Percentiles rank a stretch among this genome's conserved stretches.
Evolutionary conservation across 2,113 vertebrate genomes (phyloP).

Genomic region (Quiscalus mexicanus): DNA sequence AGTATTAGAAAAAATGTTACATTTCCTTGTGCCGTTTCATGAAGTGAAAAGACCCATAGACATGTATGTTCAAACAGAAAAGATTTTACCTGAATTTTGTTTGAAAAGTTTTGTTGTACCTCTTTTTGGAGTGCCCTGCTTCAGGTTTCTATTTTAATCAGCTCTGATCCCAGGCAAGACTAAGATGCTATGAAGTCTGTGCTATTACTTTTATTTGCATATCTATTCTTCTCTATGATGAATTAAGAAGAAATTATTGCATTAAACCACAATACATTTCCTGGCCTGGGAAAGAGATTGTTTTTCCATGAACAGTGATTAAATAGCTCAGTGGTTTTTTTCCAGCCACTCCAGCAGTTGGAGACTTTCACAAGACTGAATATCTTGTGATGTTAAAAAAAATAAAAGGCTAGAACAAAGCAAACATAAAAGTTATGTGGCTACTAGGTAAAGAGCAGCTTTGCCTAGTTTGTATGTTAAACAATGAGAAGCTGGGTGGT

Average conservation of each 20-base stretch:
- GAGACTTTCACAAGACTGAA: background rate
- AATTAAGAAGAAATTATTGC: background rate
- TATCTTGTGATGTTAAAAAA: background rate
- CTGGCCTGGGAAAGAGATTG: background rate
- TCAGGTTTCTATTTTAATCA: background rate
- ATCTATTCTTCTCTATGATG: background rate
- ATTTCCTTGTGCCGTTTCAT: background rate
- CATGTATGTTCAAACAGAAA: background rate
- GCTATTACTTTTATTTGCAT: background rate
- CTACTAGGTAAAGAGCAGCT: background rate
- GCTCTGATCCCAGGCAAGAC: background rate
- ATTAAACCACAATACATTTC: background rate
- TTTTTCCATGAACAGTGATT: background rate
- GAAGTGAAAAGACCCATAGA: background rate
- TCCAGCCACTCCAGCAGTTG: background rate
- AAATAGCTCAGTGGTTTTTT: background rate
- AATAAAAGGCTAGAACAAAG: background rate
- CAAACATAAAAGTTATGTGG: background rate
- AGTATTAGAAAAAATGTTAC: background rate
- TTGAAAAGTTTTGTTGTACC: background rate
- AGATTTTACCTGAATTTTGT: background rate
- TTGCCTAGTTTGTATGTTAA: background rate
- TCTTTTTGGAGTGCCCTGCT: background rate
- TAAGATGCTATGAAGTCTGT: background rate
- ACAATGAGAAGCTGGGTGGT: background rate